Evolutionary conservation across 2,797 vertebrate genomes (phyloP), one percentile per base, ranked within the genome.

Genomic region (Peromyscus attwateri): DNA sequence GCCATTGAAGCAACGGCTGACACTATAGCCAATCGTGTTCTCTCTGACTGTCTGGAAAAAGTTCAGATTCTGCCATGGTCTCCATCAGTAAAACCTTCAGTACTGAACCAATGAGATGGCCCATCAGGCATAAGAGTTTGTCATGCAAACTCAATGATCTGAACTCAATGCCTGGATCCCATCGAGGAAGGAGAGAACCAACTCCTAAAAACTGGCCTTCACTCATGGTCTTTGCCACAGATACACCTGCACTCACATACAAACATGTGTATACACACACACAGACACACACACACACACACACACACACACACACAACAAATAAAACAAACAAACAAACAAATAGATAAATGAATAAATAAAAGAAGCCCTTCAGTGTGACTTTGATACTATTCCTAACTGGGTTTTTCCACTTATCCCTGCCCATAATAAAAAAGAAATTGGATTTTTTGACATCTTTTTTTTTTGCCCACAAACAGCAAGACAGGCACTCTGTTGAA

Each of bases 391-490:
- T 70, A 34, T 73, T 96, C 70, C 46, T 92, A 9, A 37, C 13
- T 64, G 14, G 29, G 66, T 94, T 70, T 27, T 64, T 94, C 62
- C 91, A 21, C 11, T 92, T 95, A 55, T 77, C 2, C 46, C 3
- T 92, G 31, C 27, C 81, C 55, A 34, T 90, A 95, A 85, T n/a
- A 71, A 91, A 95, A 95, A 95, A 94, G 27, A 95, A 97, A 92
- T 31, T 88, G 62, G 29, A 73, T 81, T 81, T 83, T 95, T 66
- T 68, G 29, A 84, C 64, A 95, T 92, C 17, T n/a, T n/a, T 91
- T 8, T 34, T 49, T 23, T 88, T 40, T 92, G 25, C 27, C 17
- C 57, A 68, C 37, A 94, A 91, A 90, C 9, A 87, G 19, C 85
- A 91, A 95, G 55, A 79, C 34, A 13, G 37, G 85, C 16, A 82